Evolutionary conservation across 2,888 invertebrate genomes (phyloP).

Genomic region (Mythimna impura): DNA sequence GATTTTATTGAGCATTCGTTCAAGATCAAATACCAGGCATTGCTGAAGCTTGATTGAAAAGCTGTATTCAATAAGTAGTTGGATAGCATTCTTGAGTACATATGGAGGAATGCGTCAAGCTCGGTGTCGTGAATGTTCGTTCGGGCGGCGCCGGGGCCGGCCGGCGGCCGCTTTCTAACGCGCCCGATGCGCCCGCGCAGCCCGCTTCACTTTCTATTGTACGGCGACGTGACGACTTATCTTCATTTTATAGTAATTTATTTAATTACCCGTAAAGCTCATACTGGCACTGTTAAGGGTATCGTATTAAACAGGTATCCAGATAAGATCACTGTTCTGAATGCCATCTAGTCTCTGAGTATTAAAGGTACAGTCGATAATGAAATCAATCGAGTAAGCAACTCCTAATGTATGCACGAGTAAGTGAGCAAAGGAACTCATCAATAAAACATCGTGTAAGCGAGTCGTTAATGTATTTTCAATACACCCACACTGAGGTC

Average conservation of each 20-base stretch:
- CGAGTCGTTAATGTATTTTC: constrained; percentile 61
- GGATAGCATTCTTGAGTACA: constrained; percentile 65
- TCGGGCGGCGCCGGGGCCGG: constrained; percentile 74
- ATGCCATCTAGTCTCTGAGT: background rate
- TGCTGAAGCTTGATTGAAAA: constrained; percentile 43
- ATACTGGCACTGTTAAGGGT: constrained; percentile 33
- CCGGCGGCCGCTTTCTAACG: constrained; percentile 87
- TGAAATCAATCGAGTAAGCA: constrained; percentile 38
- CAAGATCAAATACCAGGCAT: constrained; percentile 43
- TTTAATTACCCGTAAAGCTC: constrained; percentile 60
- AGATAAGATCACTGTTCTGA: constrained; percentile 7
- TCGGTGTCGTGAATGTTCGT: constrained; percentile 78
- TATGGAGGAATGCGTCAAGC: constrained; percentile 83
- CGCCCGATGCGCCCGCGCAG: constrained; percentile 83
- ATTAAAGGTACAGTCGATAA: constrained; percentile 8
- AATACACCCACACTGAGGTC: constrained; percentile 64
- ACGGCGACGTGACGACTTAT: constrained; percentile 70
- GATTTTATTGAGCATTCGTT: constrained; percentile 39
- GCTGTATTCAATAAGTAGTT: constrained; percentile 46
- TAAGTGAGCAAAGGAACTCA: constrained; percentile 57
- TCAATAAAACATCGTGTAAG: constrained; percentile 61
- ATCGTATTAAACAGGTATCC: background rate
- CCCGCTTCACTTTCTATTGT: constrained; percentile 89
- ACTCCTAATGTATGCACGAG: constrained; percentile 49
- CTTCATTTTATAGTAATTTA: constrained; percentile 64